phyloP scores from a whole-genome alignment of 2,113 vertebrate species.

The Ciconia stormi region DNA sequence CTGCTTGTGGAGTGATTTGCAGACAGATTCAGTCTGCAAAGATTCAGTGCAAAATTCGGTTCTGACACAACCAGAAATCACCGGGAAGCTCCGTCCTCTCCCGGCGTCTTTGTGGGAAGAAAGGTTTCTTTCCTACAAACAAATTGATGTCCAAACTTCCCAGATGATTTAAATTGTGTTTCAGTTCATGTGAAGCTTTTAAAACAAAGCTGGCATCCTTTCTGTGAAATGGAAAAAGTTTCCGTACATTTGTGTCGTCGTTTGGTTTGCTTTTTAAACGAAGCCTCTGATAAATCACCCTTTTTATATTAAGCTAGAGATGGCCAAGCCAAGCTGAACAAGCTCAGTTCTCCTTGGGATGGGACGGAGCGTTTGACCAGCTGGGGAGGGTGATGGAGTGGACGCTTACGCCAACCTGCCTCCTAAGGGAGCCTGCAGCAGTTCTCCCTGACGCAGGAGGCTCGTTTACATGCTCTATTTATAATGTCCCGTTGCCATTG shows the following conservation, averaged over 20 bases:
- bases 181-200: background rate
- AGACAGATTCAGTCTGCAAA: background rate
- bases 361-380: background rate
- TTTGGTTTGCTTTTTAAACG: background rate
- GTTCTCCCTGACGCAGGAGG: conserved; percentile 36
- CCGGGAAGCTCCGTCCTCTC: background rate
- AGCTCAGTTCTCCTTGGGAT: background rate
- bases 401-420: conserved; percentile 44
- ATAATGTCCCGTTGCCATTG: conserved; percentile 53
- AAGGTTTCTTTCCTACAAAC: background rate
- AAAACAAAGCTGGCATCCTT: background rate
- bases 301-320: background rate
- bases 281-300: background rate
- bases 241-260: background rate
- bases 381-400: background rate
- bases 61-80: background rate
- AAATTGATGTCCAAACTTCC: background rate
- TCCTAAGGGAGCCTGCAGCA: background rate
- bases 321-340: background rate
- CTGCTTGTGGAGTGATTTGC: background rate
- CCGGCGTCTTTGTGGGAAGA: background rate
- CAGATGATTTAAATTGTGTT: background rate
- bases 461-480: conserved; percentile 53
- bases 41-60: background rate
- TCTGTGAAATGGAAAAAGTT: background rate